Conservation (phyloP, 2,888 invertebrate species). For the Phaedon cochleariae region DNA sequence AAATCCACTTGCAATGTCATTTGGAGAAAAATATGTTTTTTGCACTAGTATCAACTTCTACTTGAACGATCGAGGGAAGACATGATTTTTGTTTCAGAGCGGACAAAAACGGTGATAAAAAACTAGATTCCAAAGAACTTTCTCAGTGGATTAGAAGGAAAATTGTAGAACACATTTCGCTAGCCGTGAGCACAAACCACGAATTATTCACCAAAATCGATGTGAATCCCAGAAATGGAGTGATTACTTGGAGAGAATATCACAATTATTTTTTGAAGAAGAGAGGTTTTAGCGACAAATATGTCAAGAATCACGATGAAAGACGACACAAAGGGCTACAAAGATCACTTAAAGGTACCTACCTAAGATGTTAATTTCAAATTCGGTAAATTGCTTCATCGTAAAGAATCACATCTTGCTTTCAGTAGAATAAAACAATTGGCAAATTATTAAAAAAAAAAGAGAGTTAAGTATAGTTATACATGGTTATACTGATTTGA, state of each 20-base stretch:
- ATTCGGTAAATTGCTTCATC: too few relatives aligned
- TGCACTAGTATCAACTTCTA: too few relatives aligned
- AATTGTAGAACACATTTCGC: slow-evolving; percentile 74
- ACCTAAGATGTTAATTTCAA: not conserved
- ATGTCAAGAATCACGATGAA: slow-evolving; percentile 71
- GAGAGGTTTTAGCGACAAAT: slow-evolving; percentile 72
- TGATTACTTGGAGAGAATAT: slow-evolving; percentile 83
- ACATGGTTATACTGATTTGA: too few relatives aligned
- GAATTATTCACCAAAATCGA: slow-evolving; percentile 73
- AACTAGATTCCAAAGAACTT: slow-evolving; percentile 70
- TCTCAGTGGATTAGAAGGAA: slow-evolving; percentile 73
- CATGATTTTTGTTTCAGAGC: slow-evolving; percentile 61
- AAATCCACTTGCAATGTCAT: too few relatives aligned
- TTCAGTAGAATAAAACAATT: too few relatives aligned
- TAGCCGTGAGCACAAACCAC: slow-evolving; percentile 73
- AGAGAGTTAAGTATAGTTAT: too few relatives aligned
- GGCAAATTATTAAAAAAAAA: too few relatives aligned
- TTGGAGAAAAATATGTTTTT: too few relatives aligned
- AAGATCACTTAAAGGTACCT: slow-evolving; percentile 66
- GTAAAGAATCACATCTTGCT: too few relatives aligned
- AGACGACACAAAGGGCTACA: slow-evolving; percentile 72
- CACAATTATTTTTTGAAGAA: slow-evolving; percentile 76
- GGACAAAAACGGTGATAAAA: slow-evolving; percentile 67
- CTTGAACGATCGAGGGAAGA: too few relatives aligned
- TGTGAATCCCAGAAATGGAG: slow-evolving; percentile 71